phyloP scores from a whole-genome alignment of 2,113 vertebrate species.

The Phaethornis superciliosus region DNA sequence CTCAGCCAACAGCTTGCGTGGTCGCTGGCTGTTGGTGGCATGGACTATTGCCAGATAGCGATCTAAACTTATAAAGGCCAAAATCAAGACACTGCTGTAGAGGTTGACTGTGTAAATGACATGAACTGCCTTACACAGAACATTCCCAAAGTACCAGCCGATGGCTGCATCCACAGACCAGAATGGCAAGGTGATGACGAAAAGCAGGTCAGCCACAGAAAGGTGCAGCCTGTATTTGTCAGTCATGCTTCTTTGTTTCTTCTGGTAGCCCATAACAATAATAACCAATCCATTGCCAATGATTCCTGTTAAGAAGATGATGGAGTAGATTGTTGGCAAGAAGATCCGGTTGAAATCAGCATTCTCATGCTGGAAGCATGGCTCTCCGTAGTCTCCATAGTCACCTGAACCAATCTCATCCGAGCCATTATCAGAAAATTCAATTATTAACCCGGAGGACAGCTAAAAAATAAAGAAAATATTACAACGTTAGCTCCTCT shows the following conservation, averaged over 20 bases:
- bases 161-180: slow-evolving; percentile 92
- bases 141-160: slow-evolving; percentile 88
- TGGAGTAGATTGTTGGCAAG: slow-evolving; percentile 88
- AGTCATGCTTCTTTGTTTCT: slow-evolving; percentile 92
- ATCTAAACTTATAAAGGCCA: slow-evolving; percentile 97
- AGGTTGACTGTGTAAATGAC: slow-evolving; percentile 96
- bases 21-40: slow-evolving; percentile 90
- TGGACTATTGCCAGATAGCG: slow-evolving; percentile 94
- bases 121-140: slow-evolving; percentile 90
- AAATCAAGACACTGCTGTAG: slow-evolving; percentile 95
- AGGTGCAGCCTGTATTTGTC: slow-evolving; percentile 97
- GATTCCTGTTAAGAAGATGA: slow-evolving; percentile 92
- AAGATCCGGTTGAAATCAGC: slow-evolving; percentile 88
- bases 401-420: slow-evolving; percentile 77
- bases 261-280: slow-evolving; percentile 96
- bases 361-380: slow-evolving; percentile 78
- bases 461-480: slow-evolving; percentile 52
- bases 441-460: slow-evolving; percentile 57
- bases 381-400: slow-evolving; percentile 76
- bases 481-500: background rate
- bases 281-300: slow-evolving; percentile 95
- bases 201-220: slow-evolving; percentile 93
- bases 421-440: slow-evolving; percentile 75
- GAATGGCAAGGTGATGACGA: slow-evolving; percentile 94
- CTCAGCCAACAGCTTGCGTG: slow-evolving; percentile 87